Percentiles rank a stretch among this genome's conserved stretches.
These are phyloP conservation scores for Monodelphis domestica DNA, from an alignment of 2,797 vertebrate genomes.

Conservation along the genomic window DNA sequence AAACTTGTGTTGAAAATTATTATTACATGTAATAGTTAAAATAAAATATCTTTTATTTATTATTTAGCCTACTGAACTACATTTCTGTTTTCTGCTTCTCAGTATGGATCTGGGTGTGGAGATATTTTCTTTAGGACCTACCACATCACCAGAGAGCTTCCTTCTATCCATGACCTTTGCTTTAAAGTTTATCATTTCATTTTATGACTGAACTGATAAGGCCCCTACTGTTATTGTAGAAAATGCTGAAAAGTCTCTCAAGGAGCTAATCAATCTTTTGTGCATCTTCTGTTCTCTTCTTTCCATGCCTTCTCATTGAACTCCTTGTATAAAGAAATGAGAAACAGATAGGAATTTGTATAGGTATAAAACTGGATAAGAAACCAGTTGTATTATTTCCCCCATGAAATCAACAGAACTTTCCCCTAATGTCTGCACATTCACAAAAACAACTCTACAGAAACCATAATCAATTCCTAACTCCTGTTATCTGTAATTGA, in stretches of 20 bases:
- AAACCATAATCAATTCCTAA: constrained; percentile 50
- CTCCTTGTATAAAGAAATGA: not conserved
- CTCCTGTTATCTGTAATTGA: not conserved
- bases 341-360: not conserved
- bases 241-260: constrained; percentile 33
- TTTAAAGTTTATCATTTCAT: constrained; percentile 40
- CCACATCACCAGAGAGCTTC: not conserved
- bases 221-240: constrained; percentile 26
- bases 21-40: too few relatives aligned
- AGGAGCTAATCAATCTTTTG: too few relatives aligned
- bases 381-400: constrained; percentile 59
- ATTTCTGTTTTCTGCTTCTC: constrained; percentile 1
- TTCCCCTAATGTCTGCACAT: constrained; percentile 20
- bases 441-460: constrained; percentile 58
- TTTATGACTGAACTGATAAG: constrained; percentile 7
- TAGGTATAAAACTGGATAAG: constrained; percentile 25
- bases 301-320: not conserved
- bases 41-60: too few relatives aligned
- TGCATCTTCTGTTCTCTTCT: too few relatives aligned
- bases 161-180: not conserved
- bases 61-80: not conserved
- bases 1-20: too few relatives aligned
- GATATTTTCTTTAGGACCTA: not conserved
- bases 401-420: constrained; percentile 51
- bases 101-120: not conserved